Evolutionary conservation across 2,888 invertebrate genomes (phyloP), one percentile per base, ranked within the genome.

Genomic region (Clitarchus hookeri): DNA sequence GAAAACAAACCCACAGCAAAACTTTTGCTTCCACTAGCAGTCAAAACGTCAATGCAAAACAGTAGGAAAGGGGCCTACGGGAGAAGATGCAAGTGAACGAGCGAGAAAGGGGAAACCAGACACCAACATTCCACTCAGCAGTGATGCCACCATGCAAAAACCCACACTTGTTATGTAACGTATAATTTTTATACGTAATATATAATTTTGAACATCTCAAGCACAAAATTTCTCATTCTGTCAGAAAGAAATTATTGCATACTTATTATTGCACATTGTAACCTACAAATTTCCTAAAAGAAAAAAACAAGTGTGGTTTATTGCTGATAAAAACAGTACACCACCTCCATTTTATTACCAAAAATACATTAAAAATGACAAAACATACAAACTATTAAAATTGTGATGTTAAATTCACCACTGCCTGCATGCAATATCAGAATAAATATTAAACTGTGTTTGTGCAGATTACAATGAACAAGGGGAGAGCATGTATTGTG

Each of bases 71-170:
- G 65, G 65, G 65, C 65, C 65, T 65, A 65, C 65, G 6, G 65
- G 65, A n/a, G 8, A n/a, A 65, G 65, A 65, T 65, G 65, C 65
- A 65, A 16, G 65, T 65, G 65, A 65, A 23, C 65, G 65, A 65
- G 65, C 65, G 23, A 65, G 65, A 65, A 8, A 53, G 36, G 65
- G 65, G 65, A 65, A 65, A 65, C 65, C 65, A 65, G 65, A 87
- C 88, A 87, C 88, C 88, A 86, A 86, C 86, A 87, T 87, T 88
- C 87, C 88, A 87, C 82, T 86, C 65, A 27, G 44, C 82, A 82
- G 82, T 82, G 44, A 44, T 82, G 82, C 82, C 82, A 82, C 44
- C 82, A 82, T 23, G 44, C 82, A 82, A 82, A 82, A 65, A 23
- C 65, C 65, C 65, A 65, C 65, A 65, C 65, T 65, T 65, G 65